These are phyloP conservation scores for Nephrocerus scutellatus DNA, from an alignment of 2,888 invertebrate genomes.

Conservation along the genomic window DNA sequence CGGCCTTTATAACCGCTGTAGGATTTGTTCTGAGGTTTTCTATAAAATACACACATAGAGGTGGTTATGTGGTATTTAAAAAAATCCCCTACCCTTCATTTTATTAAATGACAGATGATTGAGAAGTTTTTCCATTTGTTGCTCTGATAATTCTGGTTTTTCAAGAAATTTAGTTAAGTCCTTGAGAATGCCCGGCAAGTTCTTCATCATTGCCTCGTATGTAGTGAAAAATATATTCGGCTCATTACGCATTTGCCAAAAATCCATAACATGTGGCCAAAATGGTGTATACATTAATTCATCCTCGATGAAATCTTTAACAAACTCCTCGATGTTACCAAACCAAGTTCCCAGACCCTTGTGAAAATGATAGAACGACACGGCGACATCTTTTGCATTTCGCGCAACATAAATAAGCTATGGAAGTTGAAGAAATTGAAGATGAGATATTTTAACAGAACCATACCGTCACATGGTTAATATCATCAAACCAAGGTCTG, in stretches of 20 bases:
- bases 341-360: conserved; percentile 55
- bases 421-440: too few relatives aligned
- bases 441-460: too few relatives aligned
- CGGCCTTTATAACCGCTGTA: too few relatives aligned
- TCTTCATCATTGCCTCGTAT: conserved; percentile 32
- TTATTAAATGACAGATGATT: conserved; percentile 21
- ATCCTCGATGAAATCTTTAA: conserved; percentile 19
- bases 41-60: too few relatives aligned
- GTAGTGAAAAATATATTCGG: conserved; percentile 30
- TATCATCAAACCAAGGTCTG: too few relatives aligned
- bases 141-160: conserved; percentile 9
- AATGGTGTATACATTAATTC: conserved; percentile 22
- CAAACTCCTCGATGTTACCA: conserved; percentile 50
- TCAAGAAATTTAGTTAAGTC: conserved; percentile 12
- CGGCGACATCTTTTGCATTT: conserved; percentile 75
- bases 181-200: conserved; percentile 23
- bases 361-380: conserved; percentile 67
- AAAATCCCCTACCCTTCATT: conserved; percentile 17
- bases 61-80: not conserved
- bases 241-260: conserved; percentile 30
- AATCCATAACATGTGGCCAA: conserved; percentile 31
- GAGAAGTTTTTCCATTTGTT: conserved; percentile 10
- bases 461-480: too few relatives aligned
- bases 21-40: too few relatives aligned
- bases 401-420: conserved; percentile 72